A percentile compares a stretch with the other conserved stretches of the same genome.
These are phyloP conservation scores for Ganaspis brasiliensis DNA, from an alignment of 2,888 invertebrate genomes.

Conservation along the genomic window DNA sequence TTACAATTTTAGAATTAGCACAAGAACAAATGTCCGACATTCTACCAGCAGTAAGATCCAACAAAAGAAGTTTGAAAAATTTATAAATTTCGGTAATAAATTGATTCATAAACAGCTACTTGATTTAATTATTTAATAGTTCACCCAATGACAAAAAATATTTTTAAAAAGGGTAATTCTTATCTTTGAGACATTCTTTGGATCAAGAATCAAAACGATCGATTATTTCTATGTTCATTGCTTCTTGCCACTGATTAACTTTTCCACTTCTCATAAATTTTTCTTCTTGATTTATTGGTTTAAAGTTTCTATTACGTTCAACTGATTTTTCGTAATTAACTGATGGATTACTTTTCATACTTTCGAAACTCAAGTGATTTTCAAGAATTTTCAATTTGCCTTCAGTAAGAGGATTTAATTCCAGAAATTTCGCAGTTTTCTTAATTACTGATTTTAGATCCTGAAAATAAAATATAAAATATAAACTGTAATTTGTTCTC, in stretches of 20 bases:
- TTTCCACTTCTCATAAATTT: slow-evolving; percentile 81
- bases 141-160: neutral
- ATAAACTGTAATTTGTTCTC: no score
- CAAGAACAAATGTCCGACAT: slow-evolving; percentile 61
- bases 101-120: neutral
- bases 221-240: no score
- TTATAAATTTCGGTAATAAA: neutral
- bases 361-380: slow-evolving; percentile 83
- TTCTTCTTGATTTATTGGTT: slow-evolving; percentile 69
- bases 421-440: slow-evolving; percentile 82
- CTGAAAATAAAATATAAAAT: no score
- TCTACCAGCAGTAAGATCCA: slow-evolving; percentile 44
- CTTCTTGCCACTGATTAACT: slow-evolving; percentile 79
- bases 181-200: slow-evolving; percentile 4
- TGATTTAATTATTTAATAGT: no score
- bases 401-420: slow-evolving; percentile 76
- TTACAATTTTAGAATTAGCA: slow-evolving; percentile 56
- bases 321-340: slow-evolving; percentile 81
- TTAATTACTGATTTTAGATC: slow-evolving; percentile 82
- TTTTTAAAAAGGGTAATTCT: no score
- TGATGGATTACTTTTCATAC: slow-evolving; percentile 83
- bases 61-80: slow-evolving; percentile 10
- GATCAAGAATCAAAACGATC: no score
- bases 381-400: slow-evolving; percentile 81
- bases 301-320: slow-evolving; percentile 75